Conservation (phyloP, 1,140 invertebrate species). For the Pseudobourletiella spinata region DNA sequence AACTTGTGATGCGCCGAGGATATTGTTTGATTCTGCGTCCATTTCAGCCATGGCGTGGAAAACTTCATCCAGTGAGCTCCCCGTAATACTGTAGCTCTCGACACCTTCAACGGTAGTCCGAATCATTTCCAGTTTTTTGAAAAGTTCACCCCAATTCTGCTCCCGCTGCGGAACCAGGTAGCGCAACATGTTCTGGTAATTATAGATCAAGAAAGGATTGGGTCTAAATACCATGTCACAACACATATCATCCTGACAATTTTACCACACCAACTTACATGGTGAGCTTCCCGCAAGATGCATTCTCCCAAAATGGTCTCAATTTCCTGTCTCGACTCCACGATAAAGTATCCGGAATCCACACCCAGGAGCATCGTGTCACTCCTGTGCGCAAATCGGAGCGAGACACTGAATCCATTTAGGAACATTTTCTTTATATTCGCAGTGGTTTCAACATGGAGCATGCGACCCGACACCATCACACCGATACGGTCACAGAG, state of each 20-base stretch:
- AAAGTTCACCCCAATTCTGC: conserved; percentile 4
- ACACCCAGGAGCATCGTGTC: background rate
- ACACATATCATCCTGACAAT: too few species aligned
- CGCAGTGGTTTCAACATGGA: background rate
- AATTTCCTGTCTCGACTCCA: background rate
- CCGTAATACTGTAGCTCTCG: background rate
- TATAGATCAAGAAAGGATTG: too few species aligned
- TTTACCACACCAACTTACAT: too few species aligned
- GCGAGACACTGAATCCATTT: conserved; percentile 2
- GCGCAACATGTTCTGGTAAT: background rate
- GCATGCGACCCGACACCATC: background rate
- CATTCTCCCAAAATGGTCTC: background rate
- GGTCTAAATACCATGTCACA: too few species aligned
- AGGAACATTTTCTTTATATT: conserved; percentile 5
- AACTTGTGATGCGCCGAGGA: background rate
- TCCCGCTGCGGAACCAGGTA: background rate
- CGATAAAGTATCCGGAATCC: background rate
- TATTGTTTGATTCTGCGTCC: background rate
- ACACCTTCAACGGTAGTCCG: background rate
- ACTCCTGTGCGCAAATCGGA: background rate
- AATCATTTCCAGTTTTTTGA: background rate
- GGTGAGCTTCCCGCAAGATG: background rate
- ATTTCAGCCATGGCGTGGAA: conserved; percentile 6
- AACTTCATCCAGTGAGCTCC: conserved; percentile 1
- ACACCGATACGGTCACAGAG: conserved; percentile 11